Conservation (phyloP, 2,888 invertebrate genomes). For the Smittia sp. region DNA sequence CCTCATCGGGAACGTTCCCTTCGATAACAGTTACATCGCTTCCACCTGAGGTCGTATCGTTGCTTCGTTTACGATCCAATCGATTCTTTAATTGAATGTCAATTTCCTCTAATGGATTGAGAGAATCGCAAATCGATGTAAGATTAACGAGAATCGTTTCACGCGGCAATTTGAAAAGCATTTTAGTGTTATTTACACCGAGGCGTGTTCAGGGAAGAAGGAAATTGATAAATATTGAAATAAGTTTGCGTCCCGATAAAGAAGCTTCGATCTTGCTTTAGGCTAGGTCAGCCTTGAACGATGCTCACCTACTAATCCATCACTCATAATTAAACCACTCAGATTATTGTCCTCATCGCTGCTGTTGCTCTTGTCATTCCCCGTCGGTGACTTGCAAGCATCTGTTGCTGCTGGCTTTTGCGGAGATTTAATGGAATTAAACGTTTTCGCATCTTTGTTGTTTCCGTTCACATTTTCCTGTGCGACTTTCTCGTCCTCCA, state of each 20-base stretch:
- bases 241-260: background rate
- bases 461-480: background rate
- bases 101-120: constrained; percentile 31
- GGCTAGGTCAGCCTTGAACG: background rate
- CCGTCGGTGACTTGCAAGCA: constrained; percentile 11
- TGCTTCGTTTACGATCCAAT: constrained; percentile 28
- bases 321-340: constrained; percentile 34
- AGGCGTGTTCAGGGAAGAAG: background rate
- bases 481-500: background rate
- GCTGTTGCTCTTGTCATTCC: constrained; percentile 25
- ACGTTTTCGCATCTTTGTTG: background rate
- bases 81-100: constrained; percentile 33
- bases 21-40: constrained; percentile 36
- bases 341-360: constrained; percentile 36
- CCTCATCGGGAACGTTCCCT: constrained; percentile 14
- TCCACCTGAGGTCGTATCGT: constrained; percentile 20
- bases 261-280: background rate
- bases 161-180: too few relatives aligned
- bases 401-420: constrained; percentile 13
- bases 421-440: constrained; percentile 7
- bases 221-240: background rate
- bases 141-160: background rate
- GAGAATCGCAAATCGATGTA: background rate
- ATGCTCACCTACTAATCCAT: constrained; percentile 38
- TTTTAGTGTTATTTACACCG: background rate